A percentile compares a stretch with the other conserved stretches of the same genome.
Evolutionary conservation across 1,140 invertebrate genomes (phyloP).

Genomic region (Drosophila mojavensis): DNA sequence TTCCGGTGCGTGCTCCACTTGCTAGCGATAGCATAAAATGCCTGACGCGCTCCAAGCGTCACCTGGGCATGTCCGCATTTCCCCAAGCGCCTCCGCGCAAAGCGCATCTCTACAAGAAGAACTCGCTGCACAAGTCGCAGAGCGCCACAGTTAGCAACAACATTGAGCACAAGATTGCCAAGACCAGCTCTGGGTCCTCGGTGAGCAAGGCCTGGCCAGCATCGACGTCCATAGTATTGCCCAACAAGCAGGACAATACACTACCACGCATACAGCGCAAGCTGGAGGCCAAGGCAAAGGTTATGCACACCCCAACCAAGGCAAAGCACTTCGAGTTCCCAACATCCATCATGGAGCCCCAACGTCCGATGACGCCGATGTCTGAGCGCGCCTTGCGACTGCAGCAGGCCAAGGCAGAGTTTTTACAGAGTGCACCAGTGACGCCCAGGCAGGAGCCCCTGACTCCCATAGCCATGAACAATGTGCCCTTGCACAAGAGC

Average conservation of each 20-base stretch:
- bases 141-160: conserved; percentile 65
- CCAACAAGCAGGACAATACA: conserved; percentile 69
- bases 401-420: conserved; percentile 87
- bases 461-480: conserved; percentile 35
- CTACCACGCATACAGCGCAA: conserved; percentile 72
- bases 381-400: conserved; percentile 86
- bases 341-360: conserved; percentile 17
- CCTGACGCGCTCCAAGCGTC: conserved; percentile 42
- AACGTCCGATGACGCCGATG: conserved; percentile 69
- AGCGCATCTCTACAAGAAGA: conserved; percentile 70
- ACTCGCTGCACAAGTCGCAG: conserved; percentile 67
- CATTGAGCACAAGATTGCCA: conserved; percentile 79
- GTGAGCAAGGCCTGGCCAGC: conserved; percentile 38
- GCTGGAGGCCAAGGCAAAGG: conserved; percentile 52
- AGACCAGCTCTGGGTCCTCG: conserved; percentile 68
- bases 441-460: conserved; percentile 54
- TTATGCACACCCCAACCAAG: conserved; percentile 65
- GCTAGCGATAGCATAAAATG: conserved; percentile 71
- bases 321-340: conserved; percentile 75
- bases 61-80: conserved; percentile 16
- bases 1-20: conserved; percentile 54
- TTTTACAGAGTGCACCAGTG: conserved; percentile 84
- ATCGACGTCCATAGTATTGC: conserved; percentile 32
- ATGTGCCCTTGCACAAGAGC: conserved; percentile 85
- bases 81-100: conserved; percentile 57